phyloP scores from a whole-genome alignment of 2,113 vertebrate genomes.

The Phasianus colchicus region DNA sequence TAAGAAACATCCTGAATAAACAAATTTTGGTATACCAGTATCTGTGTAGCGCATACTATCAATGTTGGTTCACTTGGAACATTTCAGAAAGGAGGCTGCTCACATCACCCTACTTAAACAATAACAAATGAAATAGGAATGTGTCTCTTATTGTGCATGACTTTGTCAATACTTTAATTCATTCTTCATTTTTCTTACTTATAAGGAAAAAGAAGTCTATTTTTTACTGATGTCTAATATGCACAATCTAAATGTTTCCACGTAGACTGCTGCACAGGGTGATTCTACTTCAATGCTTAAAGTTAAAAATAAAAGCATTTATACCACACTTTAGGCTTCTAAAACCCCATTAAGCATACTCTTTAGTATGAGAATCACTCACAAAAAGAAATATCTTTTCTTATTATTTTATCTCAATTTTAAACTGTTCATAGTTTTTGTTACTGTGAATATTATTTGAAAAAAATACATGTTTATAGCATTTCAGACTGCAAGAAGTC shows the following conservation, averaged over 20 bases:
- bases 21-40: background rate
- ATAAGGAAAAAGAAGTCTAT: background rate
- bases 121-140: background rate
- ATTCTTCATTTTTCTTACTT: background rate
- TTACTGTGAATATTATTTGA: background rate
- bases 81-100: background rate
- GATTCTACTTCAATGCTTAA: conserved; percentile 28
- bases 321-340: background rate
- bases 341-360: background rate
- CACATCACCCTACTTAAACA: background rate
- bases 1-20: background rate
- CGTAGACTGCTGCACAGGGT: background rate
- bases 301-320: conserved; percentile 33
- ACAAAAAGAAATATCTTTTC: background rate
- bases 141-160: background rate
- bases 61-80: background rate
- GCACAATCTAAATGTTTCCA: background rate
- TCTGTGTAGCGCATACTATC: background rate
- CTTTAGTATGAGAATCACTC: background rate
- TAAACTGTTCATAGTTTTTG: background rate
- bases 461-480: background rate
- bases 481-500: background rate
- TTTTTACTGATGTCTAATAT: background rate
- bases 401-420: background rate
- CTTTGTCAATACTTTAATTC: background rate